Evolutionary conservation across 2,113 vertebrate genomes (phyloP).

Genomic region (Grammomys surdaster): DNA sequence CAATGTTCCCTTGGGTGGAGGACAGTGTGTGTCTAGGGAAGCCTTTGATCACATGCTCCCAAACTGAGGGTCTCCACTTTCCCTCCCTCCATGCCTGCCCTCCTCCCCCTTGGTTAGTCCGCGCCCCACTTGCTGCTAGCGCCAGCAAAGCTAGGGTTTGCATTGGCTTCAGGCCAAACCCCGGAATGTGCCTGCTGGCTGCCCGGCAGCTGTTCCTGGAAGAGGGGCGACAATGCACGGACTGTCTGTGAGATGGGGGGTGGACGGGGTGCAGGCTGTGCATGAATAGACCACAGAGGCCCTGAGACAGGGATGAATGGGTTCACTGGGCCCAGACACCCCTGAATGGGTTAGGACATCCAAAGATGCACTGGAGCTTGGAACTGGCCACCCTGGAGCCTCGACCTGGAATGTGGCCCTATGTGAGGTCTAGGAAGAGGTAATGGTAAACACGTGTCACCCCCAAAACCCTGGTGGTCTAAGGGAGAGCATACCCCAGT

Average conservation of each 20-base stretch:
- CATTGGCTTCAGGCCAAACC: conserved; percentile 52
- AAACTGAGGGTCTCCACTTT: neutral
- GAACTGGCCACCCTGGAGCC: neutral
- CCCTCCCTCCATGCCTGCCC: neutral
- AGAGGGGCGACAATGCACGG: conserved; percentile 32
- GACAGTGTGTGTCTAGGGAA: neutral
- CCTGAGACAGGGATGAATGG: conserved; percentile 11
- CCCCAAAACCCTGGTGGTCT: neutral
- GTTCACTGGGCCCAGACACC: conserved; percentile 15
- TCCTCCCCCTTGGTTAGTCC: neutral
- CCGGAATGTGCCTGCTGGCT: conserved; percentile 71
- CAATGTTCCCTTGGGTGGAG: neutral
- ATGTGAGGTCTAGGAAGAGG: neutral
- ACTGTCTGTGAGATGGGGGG: conserved; percentile 50
- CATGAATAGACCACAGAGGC: conserved; percentile 36
- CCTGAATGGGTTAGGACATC: neutral
- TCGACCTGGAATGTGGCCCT: rapidly evolving
- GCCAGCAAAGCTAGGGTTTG: conserved; percentile 52
- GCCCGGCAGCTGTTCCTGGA: conserved; percentile 53
- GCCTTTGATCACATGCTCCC: conserved; percentile 13
- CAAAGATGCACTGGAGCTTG: conserved; percentile 38
- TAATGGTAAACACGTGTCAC: rapidly evolving
- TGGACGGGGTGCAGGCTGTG: neutral
- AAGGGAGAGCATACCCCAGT: neutral
- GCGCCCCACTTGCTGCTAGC: neutral